Evolutionary conservation across 2,888 invertebrate species (phyloP).

Genomic region (Drosophila kambysellisi): DNA sequence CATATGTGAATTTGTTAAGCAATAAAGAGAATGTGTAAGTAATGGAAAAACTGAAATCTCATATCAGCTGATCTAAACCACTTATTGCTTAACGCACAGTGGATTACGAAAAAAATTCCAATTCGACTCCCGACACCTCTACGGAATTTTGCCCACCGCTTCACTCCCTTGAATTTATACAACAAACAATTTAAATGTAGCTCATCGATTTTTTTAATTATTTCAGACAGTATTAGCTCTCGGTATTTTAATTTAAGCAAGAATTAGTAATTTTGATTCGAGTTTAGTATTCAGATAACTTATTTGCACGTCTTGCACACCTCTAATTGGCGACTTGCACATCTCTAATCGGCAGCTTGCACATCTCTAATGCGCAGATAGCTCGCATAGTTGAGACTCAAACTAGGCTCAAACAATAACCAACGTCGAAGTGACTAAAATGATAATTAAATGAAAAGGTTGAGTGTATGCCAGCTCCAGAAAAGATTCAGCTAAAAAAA

Average conservation of each 20-base stretch:
- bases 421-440: not conserved
- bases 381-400: slow-evolving; percentile 3
- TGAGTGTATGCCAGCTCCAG: not conserved
- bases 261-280: not conserved
- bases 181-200: slow-evolving; percentile 3
- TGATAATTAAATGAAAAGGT: slow-evolving; percentile 9
- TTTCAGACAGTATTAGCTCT: not conserved
- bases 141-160: not conserved
- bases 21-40: not conserved
- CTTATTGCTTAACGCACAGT: not conserved
- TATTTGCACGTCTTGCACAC: slow-evolving; percentile 10
- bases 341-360: not conserved
- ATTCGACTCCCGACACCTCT: not conserved
- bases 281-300: slow-evolving; percentile 19
- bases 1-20: not conserved
- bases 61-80: not conserved
- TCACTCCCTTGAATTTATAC: not conserved
- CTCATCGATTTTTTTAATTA: not conserved
- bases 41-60: not conserved
- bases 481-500: slow-evolving; percentile 3
- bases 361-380: slow-evolving; percentile 44
- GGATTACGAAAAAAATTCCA: not conserved
- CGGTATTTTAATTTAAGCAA: slow-evolving; percentile 23
- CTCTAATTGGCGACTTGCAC: slow-evolving; percentile 33
- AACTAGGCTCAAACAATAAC: not conserved